Base-by-base conservation (phyloP, 2,113 vertebrate genomes). In the Orcinus orca region DNA sequence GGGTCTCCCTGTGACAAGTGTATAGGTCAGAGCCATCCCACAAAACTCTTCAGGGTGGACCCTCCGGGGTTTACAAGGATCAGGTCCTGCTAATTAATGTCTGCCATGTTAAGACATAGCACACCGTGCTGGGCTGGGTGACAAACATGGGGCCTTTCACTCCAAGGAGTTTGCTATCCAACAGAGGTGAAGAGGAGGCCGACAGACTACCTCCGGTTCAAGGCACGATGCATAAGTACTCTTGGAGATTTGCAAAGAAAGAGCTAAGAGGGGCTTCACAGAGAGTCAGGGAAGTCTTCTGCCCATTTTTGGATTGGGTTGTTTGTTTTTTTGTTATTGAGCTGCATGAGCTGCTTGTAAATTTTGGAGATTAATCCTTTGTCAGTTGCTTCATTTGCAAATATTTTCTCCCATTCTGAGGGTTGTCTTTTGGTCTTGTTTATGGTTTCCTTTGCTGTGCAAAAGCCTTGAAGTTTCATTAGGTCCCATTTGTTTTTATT, bases 91-190 rank as follows among this genome's bases (percentile, higher is more conserved):
- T 93, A 23, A n/a, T 63, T 70, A 26, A 44, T 60, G 33, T 26
- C 60, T 33, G 14, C 36, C 58, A 0, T 0, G 3, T 67, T 31
- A n/a, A 50, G 53, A n/a, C 7, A 0, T 0, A 0, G 11, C 3
- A 2, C n/a, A 36, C 1, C 0, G 0, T 1, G 62, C 13, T 65
- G 44, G 26, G 17, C 36, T 21, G 23, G n/a, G 55, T 44, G n/a
- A 60, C 26, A 25, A 55, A 29, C 76, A 36, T 0, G 0, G 6
- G 38, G 3, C 23, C 31, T 63, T 8, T n/a, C 13, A 44, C 33
- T 3, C 76, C 14, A 1, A 50, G 63, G 31, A 18, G 26, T 29
- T 41, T n/a, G 55, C n/a, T 21, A 1, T 41, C 23, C 31, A 81
- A 62, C 1, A 18, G 65, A n/a, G 36, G 73, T 33, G 36, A 55